Percentiles rank a stretch among this genome's conserved stretches.
Conservation (phyloP, 2,113 vertebrate genomes). For the Raja brachyura region DNA sequence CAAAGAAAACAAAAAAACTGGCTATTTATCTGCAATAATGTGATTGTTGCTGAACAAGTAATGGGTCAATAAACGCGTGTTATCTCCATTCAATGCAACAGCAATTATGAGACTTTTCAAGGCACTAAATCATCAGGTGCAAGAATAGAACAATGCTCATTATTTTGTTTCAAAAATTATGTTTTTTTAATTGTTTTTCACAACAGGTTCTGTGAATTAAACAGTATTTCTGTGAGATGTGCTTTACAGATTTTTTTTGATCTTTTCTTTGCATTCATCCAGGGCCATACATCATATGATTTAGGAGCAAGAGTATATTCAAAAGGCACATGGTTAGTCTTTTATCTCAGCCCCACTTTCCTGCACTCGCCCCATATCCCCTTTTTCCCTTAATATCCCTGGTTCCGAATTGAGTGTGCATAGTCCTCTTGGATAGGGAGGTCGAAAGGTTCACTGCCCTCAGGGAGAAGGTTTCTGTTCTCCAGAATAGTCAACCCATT, state of each 20-base stretch:
- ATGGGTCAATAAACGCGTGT: neutral
- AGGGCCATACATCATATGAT: too few species aligned
- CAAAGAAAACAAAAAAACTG: neutral
- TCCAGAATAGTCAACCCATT: too few species aligned
- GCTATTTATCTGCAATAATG: neutral
- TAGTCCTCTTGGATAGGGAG: too few species aligned
- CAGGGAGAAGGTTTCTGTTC: too few species aligned
- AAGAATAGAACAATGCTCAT: neutral
- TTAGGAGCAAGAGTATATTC: too few species aligned
- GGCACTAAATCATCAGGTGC: neutral
- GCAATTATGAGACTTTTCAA: neutral
- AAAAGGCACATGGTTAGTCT: too few species aligned
- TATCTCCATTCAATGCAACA: neutral
- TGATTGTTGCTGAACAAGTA: neutral
- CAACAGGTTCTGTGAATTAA: neutral
- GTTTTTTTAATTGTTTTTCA: neutral
- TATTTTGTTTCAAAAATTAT: neutral
- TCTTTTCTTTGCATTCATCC: too few species aligned
- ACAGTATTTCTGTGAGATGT: neutral
- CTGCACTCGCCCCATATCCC: too few species aligned
- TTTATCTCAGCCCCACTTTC: too few species aligned
- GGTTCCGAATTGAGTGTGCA: too few species aligned
- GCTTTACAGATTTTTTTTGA: neutral
- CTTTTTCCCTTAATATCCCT: too few species aligned
- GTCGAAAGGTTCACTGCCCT: too few species aligned